A percentile compares a stretch with the other conserved stretches of the same genome.
Conservation (phyloP, 2,113 vertebrate genomes). For the Puma concolor region DNA sequence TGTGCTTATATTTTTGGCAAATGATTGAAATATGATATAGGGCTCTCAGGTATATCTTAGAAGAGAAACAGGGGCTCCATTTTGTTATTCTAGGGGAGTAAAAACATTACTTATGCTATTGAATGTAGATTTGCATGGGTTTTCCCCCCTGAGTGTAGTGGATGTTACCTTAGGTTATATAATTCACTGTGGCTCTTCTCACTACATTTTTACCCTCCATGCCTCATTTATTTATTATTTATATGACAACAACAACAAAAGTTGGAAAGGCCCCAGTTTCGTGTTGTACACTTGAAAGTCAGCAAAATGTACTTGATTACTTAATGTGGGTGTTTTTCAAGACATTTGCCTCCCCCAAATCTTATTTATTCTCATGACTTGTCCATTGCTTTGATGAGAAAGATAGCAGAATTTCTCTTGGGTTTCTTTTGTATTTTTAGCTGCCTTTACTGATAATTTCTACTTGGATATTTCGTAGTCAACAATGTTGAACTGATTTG, state of each 20-base stretch:
- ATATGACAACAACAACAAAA: background rate
- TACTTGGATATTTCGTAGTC: background rate
- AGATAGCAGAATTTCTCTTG: background rate
- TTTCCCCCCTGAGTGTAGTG: background rate
- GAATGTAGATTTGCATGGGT: background rate
- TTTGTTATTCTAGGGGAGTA: slow-evolving; percentile 1
- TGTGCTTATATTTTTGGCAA: background rate
- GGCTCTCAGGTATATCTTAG: background rate
- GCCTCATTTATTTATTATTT: slow-evolving; percentile 4
- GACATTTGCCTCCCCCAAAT: background rate
- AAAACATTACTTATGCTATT: background rate
- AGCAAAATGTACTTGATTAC: background rate
- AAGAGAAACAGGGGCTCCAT: background rate
- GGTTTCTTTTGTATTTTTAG: slow-evolving; percentile 1
- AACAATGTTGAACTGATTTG: background rate
- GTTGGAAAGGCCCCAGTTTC: slow-evolving; percentile 12
- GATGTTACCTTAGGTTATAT: background rate
- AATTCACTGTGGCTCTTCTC: background rate
- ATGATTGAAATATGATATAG: background rate
- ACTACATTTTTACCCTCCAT: background rate
- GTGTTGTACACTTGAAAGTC: background rate
- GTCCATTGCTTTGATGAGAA: background rate
- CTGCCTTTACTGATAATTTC: background rate
- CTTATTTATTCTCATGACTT: background rate
- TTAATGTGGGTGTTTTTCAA: slow-evolving; percentile 6